Base-by-base conservation (phyloP, 2,888 invertebrate genomes). In the Sycophila texana region DNA sequence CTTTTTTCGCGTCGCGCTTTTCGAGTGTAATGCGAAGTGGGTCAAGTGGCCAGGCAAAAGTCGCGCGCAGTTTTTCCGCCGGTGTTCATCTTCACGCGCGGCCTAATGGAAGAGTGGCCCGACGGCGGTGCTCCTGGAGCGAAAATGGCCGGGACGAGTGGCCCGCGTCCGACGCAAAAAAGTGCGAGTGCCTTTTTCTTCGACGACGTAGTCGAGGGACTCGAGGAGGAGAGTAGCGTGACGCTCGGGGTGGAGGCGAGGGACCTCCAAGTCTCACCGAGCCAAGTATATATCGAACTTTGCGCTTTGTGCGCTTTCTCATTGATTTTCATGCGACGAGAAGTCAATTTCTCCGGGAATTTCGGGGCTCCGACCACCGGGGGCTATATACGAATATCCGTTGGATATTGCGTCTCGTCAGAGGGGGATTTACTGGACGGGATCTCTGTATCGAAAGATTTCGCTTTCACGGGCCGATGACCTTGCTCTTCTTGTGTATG, bases 11-110 rank as follows among this genome's bases (percentile, higher is more conserved):
- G 30, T n/a, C n/a, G 39, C 18, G 30, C 7, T 10, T 39, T 39
- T 39, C 39, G 39, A 39, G 39, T 10, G 39, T 5, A 39, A 7
- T n/a, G 30, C 22, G 30, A 63, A 63, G 39, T 63, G 18, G 63
- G 63, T 63, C 63, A 47, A 63, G 63, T 63, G 18, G 39, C 47
- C 63, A 18, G 63, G 63, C 3, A 63, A 63, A 47, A 30, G 18
- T 39, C 61, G 63, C 39, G 39, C 39, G 10, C 26, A 10, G 7
- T 10, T 39, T 39, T 39, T 30, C 30, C 30, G 30, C 30, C 30
- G 30, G 30, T 7, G 30, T 30, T 39, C 39, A 39, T 63, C 18
- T n/a, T 60, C 47, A 10, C 39, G n/a, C 47, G 47, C 63, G 18
- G 47, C 63, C 39, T 7, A 39, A 39, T 39, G 39, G 39, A 7